These are phyloP conservation scores for Clarias gariepinus DNA, from an alignment of 2,113 vertebrate species.

Conservation along the genomic window DNA sequence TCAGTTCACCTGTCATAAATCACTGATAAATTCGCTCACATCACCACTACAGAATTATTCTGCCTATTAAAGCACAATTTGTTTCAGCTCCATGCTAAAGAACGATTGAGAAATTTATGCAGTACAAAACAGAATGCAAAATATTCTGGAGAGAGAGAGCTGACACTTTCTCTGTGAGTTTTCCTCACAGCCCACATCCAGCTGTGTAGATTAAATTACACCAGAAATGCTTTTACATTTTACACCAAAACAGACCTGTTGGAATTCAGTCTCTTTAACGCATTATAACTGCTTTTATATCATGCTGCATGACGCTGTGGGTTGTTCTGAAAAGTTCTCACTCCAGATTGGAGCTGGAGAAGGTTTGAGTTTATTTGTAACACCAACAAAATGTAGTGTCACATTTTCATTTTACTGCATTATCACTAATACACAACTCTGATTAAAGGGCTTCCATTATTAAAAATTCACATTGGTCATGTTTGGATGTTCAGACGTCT, in stretches of 20 bases:
- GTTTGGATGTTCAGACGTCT: too few species aligned
- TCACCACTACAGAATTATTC: not conserved
- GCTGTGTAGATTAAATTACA: not conserved
- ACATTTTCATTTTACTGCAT: not conserved
- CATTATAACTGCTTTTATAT: not conserved
- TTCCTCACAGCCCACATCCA: not conserved
- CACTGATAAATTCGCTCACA: not conserved
- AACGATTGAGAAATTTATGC: not conserved
- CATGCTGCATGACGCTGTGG: too few species aligned
- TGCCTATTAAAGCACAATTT: not conserved
- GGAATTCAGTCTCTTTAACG: not conserved
- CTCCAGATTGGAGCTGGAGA: not conserved
- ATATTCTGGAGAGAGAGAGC: not conserved
- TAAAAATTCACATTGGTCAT: too few species aligned
- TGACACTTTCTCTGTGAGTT: not conserved
- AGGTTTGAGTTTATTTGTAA: not conserved
- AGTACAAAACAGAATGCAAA: not conserved
- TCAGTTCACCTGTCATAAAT: not conserved
- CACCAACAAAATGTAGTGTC: not conserved
- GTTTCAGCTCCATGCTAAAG: not conserved
- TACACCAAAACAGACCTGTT: not conserved
- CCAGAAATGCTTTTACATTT: not conserved
- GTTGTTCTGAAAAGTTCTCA: not conserved
- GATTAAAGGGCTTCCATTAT: not conserved
- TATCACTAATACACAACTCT: not conserved